Conservation (phyloP, 2,797 vertebrate species). For the Carapus acus region DNA sequence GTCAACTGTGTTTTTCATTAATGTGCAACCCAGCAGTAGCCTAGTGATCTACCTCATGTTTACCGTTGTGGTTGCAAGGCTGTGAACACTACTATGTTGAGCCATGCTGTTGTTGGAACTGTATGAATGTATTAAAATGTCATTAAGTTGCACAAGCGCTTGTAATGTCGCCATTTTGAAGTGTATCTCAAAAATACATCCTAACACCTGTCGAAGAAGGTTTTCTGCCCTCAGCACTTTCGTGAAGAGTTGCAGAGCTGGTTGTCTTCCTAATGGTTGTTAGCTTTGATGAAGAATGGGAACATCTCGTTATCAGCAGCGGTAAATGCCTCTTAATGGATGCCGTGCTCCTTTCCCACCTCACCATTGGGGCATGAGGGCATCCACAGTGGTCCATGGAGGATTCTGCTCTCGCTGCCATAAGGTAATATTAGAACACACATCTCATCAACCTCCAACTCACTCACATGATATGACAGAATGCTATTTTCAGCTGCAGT, state of each 20-base stretch:
- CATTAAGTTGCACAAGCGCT: constrained; percentile 20
- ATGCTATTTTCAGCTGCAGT: constrained; percentile 58
- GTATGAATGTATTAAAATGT: constrained; percentile 81
- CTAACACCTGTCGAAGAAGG: no score
- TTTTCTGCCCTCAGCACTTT: constrained; percentile 13
- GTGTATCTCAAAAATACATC: no score
- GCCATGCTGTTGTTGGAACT: constrained; percentile 81
- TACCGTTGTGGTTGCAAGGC: constrained; percentile 71
- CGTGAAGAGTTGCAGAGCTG: background rate
- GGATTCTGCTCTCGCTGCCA: constrained; percentile 47
- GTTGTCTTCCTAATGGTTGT: no score
- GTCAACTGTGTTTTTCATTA: constrained; percentile 55
- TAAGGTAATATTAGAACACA: constrained; percentile 50
- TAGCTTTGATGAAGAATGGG: constrained; percentile 7
- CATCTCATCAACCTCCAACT: constrained; percentile 54
- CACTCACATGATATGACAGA: constrained; percentile 51
- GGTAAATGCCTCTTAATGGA: constrained; percentile 25
- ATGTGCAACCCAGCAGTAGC: constrained; percentile 52
- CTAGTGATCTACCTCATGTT: constrained; percentile 91
- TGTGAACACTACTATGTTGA: constrained; percentile 79
- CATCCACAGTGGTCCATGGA: constrained; percentile 41
- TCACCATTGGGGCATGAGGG: constrained; percentile 41
- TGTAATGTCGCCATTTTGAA: background rate
- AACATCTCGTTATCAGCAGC: constrained; percentile 17
- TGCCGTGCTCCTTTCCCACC: constrained; percentile 18